Evolutionary conservation across 2,888 invertebrate genomes (phyloP).

Genomic region (Molorchus minor): DNA sequence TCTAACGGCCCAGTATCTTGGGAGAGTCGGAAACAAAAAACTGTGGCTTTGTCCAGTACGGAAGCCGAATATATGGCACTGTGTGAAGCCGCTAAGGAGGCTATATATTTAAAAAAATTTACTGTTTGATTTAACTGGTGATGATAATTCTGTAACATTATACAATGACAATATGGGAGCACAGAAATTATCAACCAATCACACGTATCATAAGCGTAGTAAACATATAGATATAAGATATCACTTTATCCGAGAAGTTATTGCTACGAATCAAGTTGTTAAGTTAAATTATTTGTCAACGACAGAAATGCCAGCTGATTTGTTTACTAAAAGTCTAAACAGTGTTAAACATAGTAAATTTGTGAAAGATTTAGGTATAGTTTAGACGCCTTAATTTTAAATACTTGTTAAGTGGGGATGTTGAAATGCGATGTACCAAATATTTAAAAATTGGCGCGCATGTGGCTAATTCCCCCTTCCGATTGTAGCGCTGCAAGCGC

Average conservation of each 20-base stretch:
- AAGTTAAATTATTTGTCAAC: slow-evolving; percentile 22
- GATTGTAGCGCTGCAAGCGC: too few relatives aligned
- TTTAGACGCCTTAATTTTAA: background rate
- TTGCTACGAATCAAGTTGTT: slow-evolving; percentile 16
- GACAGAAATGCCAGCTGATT: slow-evolving; percentile 23
- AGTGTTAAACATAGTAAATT: too few relatives aligned
- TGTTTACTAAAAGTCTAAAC: too few relatives aligned
- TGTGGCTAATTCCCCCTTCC: too few relatives aligned
- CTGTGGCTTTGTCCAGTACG: slow-evolving; percentile 15
- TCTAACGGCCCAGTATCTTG: slow-evolving; percentile 26
- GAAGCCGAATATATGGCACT: slow-evolving; percentile 26
- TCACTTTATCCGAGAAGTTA: slow-evolving; percentile 31
- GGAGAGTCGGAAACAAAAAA: slow-evolving; percentile 28
- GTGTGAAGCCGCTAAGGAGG: slow-evolving; percentile 22
- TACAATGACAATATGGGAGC: slow-evolving; percentile 31
- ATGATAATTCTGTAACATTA: slow-evolving; percentile 7
- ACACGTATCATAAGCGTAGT: slow-evolving; percentile 22
- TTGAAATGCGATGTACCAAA: too few relatives aligned
- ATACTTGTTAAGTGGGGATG: slow-evolving; percentile 2
- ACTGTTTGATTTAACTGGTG: slow-evolving; percentile 25
- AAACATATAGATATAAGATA: slow-evolving; percentile 36
- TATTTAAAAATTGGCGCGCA: too few relatives aligned
- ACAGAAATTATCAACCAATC: slow-evolving; percentile 25
- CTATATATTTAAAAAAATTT: slow-evolving; percentile 30
- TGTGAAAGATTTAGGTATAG: slow-evolving; percentile 5